Conservation (phyloP, 2,113 vertebrate genomes). For the Pollimyrus isidori region DNA sequence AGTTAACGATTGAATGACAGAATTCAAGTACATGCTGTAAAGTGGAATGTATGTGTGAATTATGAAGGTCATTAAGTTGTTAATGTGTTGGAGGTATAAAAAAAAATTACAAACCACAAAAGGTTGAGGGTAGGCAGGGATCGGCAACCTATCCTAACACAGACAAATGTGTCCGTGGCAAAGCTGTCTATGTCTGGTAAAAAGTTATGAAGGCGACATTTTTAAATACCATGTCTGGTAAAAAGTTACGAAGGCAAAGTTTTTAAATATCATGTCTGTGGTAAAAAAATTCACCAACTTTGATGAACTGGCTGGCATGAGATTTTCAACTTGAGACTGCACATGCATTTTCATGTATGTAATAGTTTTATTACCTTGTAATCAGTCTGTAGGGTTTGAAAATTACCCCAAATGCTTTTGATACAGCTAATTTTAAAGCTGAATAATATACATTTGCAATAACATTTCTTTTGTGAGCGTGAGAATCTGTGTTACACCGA, state of each 20-base stretch:
- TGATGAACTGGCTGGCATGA: too few species aligned
- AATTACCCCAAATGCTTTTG: too few species aligned
- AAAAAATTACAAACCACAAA: not conserved
- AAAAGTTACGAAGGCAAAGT: not conserved
- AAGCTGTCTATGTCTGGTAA: not conserved
- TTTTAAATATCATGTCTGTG: not conserved
- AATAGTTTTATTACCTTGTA: too few species aligned
- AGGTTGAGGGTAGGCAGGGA: not conserved
- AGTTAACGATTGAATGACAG: not conserved
- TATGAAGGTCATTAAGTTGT: not conserved
- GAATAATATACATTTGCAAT: too few species aligned
- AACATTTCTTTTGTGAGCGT: too few species aligned
- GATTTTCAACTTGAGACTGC: too few species aligned
- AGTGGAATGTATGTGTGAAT: not conserved
- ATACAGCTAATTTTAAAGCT: too few species aligned
- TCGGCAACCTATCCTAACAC: not conserved
- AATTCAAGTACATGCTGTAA: not conserved
- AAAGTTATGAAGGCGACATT: not conserved
- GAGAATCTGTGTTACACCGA: too few species aligned
- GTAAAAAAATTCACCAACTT: not conserved
- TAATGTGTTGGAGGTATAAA: not conserved
- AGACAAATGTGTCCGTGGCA: not conserved
- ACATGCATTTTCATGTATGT: too few species aligned
- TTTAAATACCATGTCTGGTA: not conserved
- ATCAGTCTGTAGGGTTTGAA: too few species aligned